Evolutionary conservation across 2,113 vertebrate genomes (phyloP), one percentile per base, ranked within the genome.

Genomic region (Pterocles burchelli): DNA sequence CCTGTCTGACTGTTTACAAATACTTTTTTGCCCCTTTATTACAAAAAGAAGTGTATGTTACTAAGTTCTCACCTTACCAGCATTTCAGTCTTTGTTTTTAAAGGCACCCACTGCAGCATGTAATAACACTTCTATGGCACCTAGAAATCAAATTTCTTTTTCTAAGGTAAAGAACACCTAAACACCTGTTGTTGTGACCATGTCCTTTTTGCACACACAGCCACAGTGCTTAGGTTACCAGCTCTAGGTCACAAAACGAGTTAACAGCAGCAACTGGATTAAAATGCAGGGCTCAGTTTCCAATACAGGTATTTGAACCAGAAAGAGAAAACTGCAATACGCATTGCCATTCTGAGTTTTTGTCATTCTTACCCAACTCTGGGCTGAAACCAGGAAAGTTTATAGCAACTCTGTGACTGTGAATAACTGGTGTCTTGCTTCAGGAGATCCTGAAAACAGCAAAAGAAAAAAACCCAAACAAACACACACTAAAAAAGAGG

Each of bases 331-430:
- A 17, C 7, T 76, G 28, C n/a, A 52, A 76, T 75, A 85, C 2
- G 3, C 2, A 1, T 34, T 28, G 11, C n/a, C 2, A 2, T 17
- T 54, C 4, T 59, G 13, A 41, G n/a, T 11, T 59, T 62, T 48
- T 36, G 29, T 2, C 1, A 0, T 9, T 66, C 15, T 61, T 55
- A 9, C 13, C 10, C 4, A 1, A 18, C n/a, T 49, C 31, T 34
- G 26, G 29, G 24, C 15, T 52, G 36, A 75, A 77, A 85, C 3
- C 9, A 45, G 26, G 6, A 7, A 86, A 80, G 59, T 51, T 65
- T 41, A 34, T 9, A 87, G 71, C 34, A 71, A 49, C n/a, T 6
- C 20, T 68, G 28, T 5, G 13, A 72, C 61, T 65, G 41, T 41
- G 41, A 12, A 7, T 18, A n/a, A 63, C 28, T 20, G 45, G 18